These are phyloP conservation scores for Platichthys stellatus DNA, from an alignment of 2,113 vertebrate genomes.

Conservation along the genomic window DNA sequence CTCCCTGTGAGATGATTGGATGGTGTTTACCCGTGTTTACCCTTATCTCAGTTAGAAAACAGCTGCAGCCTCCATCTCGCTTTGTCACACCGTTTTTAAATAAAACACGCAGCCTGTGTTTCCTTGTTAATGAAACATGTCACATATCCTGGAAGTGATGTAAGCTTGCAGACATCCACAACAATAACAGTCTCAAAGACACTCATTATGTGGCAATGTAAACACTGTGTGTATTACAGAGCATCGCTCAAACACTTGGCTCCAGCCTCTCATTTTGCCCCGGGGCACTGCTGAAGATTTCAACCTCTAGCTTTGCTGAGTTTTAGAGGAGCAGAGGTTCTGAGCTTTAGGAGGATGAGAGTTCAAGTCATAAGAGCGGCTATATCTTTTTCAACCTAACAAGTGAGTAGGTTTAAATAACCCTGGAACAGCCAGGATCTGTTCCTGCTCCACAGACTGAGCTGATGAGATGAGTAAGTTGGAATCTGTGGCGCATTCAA, in stretches of 20 bases:
- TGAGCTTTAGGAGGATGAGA: not conserved
- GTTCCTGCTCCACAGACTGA: not conserved
- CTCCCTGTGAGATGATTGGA: not conserved
- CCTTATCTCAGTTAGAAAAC: not conserved
- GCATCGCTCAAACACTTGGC: constrained; percentile 21
- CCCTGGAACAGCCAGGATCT: not conserved
- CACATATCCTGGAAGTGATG: constrained; percentile 34
- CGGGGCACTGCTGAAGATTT: not conserved
- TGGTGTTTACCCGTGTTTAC: not conserved
- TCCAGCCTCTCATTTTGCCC: not conserved
- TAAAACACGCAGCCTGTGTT: constrained; percentile 1
- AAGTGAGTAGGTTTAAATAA: not conserved
- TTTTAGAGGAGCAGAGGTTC: constrained; percentile 1
- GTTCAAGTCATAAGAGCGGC: not conserved
- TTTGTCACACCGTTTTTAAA: constrained; percentile 1
- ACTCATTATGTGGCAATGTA: constrained; percentile 41
- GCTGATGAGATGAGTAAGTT: not conserved
- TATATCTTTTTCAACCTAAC: not conserved
- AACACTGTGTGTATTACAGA: constrained; percentile 42
- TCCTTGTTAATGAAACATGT: constrained; percentile 44
- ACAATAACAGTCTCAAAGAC: constrained; percentile 27
- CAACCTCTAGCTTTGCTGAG: too few species aligned
- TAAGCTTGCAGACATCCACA: constrained; percentile 34
- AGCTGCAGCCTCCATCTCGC: constrained; percentile 38
- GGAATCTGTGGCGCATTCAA: too few species aligned